These are phyloP conservation scores for Lasioglossum oenotherae DNA, from an alignment of 2,888 invertebrate genomes.

Conservation along the genomic window DNA sequence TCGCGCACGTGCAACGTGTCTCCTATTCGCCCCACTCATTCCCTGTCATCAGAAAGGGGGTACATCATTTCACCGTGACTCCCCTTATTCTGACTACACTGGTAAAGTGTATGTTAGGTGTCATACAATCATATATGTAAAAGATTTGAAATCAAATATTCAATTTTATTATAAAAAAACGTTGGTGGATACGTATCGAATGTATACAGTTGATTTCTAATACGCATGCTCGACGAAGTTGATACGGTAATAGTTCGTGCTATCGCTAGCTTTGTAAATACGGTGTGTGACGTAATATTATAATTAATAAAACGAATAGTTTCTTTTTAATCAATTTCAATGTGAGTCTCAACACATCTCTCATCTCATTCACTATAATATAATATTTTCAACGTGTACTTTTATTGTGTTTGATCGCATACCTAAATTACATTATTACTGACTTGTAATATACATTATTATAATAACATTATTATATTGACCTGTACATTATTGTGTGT, in stretches of 20 bases:
- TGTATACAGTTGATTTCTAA: neutral
- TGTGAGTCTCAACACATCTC: neutral
- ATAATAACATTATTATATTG: neutral
- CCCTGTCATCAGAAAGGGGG: too few relatives aligned
- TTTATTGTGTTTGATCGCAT: neutral
- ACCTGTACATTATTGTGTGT: too few relatives aligned
- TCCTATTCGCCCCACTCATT: too few relatives aligned
- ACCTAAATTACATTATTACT: neutral
- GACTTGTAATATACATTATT: neutral
- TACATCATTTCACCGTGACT: too few relatives aligned
- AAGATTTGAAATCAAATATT: neutral
- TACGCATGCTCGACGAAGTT: neutral
- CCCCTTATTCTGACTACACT: too few relatives aligned
- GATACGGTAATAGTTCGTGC: neutral
- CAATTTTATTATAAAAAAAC: neutral
- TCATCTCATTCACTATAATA: neutral
- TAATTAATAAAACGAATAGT: neutral
- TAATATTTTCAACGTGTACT: neutral
- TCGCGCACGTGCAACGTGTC: too few relatives aligned
- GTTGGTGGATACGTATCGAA: neutral
- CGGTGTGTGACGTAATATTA: slow-evolving; percentile 1
- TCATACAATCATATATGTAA: neutral
- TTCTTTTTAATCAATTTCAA: neutral
- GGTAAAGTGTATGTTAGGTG: neutral
- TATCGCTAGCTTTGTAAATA: neutral